Evolutionary conservation across 2,113 vertebrate genomes (phyloP).

Genomic region (Danio rerio): GRCz12tu NC_133185.1:26788001-26788500

Average conservation of each 20-base stretch:
- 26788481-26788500: neutral
- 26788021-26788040: conserved; percentile 80
- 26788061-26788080: conserved; percentile 74
- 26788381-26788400: conserved; percentile 74
- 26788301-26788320: conserved; percentile 84
- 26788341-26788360: conserved; percentile 66
- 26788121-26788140: conserved; percentile 68
- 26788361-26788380: conserved; percentile 79
- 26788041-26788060: conserved; percentile 81
- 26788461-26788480: conserved; percentile 67
- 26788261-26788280: conserved; percentile 78
- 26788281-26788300: conserved; percentile 54
- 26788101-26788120: conserved; percentile 68
- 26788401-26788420: conserved; percentile 67
- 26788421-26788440: conserved; percentile 58
- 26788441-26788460: conserved; percentile 70
- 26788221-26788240: conserved; percentile 77
- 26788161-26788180: neutral
- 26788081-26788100: conserved; percentile 81
- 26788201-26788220: neutral
- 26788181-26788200: neutral
- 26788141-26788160: conserved; percentile 73
- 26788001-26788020: conserved; percentile 73
- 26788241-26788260: conserved; percentile 79
- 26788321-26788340: conserved; percentile 69